phyloP scores from a whole-genome alignment of 2,888 invertebrate genomes.

The Spodoptera littoralis region DNA sequence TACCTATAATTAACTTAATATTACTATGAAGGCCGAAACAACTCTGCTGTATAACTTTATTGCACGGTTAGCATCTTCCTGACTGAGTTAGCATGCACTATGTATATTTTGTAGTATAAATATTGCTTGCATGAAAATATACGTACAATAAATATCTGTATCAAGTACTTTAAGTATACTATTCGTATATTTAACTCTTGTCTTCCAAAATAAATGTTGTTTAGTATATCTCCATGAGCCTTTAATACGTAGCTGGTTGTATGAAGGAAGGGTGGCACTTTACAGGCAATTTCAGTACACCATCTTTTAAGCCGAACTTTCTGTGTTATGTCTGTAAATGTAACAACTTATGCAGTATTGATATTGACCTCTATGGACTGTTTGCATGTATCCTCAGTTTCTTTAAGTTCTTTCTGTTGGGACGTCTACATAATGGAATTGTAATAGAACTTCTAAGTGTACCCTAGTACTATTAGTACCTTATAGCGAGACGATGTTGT shows the following conservation, averaged over 20 bases:
- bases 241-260: conserved; percentile 73
- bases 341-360: conserved; percentile 45
- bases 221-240: conserved; percentile 75
- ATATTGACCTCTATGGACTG: conserved; percentile 53
- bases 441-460: conserved; percentile 61
- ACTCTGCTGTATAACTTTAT: conserved; percentile 62
- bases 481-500: conserved; percentile 55
- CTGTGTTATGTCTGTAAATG: conserved; percentile 51
- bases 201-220: conserved; percentile 89
- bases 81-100: conserved; percentile 77
- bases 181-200: conserved; percentile 74
- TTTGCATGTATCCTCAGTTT: conserved; percentile 77
- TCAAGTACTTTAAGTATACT: conserved; percentile 68
- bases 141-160: conserved; percentile 63
- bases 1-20: conserved; percentile 53
- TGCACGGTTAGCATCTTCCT: conserved; percentile 70
- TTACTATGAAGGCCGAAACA: conserved; percentile 64
- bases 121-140: conserved; percentile 86
- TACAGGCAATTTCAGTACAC: conserved; percentile 60
- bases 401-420: conserved; percentile 59
- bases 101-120: conserved; percentile 77
- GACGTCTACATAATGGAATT: conserved; percentile 51
- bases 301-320: conserved; percentile 59
- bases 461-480: conserved; percentile 59
- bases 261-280: conserved; percentile 71